A percentile compares a stretch with the other conserved stretches of the same genome.
These are phyloP conservation scores for Ashinkailepas kermadecensis DNA, from an alignment of 2,888 invertebrate species.

Conservation along the genomic window DNA sequence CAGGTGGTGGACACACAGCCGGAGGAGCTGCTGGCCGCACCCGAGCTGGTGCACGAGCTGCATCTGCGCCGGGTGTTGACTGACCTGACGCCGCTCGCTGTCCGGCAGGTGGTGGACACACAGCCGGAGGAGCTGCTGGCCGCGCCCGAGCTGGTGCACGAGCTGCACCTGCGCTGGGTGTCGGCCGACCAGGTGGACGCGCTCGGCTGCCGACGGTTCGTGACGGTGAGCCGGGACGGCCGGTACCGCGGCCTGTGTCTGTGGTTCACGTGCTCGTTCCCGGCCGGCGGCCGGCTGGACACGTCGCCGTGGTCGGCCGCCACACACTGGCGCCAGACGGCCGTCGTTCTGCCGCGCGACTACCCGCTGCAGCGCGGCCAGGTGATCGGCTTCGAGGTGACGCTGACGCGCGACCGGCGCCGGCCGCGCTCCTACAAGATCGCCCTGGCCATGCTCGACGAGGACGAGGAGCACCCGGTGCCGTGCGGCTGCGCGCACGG, in stretches of 20 bases:
- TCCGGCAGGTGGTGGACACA: constrained; percentile 30
- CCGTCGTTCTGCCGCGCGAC: constrained; percentile 63
- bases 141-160: constrained; percentile 56
- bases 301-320: constrained; percentile 51
- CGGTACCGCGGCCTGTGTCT: constrained; percentile 54
- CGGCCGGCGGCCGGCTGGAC: constrained; percentile 47
- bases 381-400: constrained; percentile 51
- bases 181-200: constrained; percentile 52
- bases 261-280: constrained; percentile 74
- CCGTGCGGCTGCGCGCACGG: constrained; percentile 57
- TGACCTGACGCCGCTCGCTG: constrained; percentile 35
- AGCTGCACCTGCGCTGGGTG: constrained; percentile 60
- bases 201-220: constrained; percentile 55
- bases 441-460: constrained; percentile 60
- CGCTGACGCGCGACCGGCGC: constrained; percentile 54
- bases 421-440: constrained; percentile 56
- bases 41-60: constrained; percentile 58
- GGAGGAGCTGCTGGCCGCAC: constrained; percentile 56
- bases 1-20: constrained; percentile 36
- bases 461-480: constrained; percentile 62
- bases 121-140: constrained; percentile 53
- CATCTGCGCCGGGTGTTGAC: constrained; percentile 55
- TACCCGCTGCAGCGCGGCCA: constrained; percentile 45
- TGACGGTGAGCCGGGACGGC: constrained; percentile 50
- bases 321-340: constrained; percentile 69